A percentile compares a stretch with the other conserved stretches of the same genome.
These are phyloP conservation scores for Drosophila malerkotliana DNA, from an alignment of 1,140 invertebrate genomes.

Conservation along the genomic window DNA sequence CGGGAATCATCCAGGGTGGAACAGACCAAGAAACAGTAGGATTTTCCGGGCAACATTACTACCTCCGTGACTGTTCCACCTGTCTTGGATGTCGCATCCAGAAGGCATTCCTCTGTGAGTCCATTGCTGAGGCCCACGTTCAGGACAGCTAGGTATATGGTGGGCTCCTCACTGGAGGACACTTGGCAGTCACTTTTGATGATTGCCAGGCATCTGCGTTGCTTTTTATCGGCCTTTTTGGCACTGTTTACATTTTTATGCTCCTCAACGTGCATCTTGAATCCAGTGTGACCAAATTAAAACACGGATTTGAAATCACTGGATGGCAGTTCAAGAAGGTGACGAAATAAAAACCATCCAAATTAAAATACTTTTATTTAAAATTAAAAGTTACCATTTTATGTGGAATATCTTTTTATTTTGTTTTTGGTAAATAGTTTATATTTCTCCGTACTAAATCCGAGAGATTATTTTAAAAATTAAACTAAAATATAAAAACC, in stretches of 20 bases:
- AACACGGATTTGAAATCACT: not conserved
- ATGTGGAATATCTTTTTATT: not conserved
- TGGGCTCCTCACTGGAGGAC: slow-evolving; percentile 64
- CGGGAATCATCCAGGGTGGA: slow-evolving; percentile 84
- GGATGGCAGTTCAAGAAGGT: not conserved
- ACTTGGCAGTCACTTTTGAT: slow-evolving; percentile 66
- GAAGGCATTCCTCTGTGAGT: slow-evolving; percentile 87
- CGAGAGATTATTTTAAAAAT: too few relatives aligned
- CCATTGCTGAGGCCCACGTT: slow-evolving; percentile 92
- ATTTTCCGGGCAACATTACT: slow-evolving; percentile 89
- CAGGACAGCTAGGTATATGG: slow-evolving; percentile 54
- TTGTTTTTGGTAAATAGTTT: not conserved
- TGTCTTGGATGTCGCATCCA: slow-evolving; percentile 84
- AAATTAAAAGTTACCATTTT: not conserved
- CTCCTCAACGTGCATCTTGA: slow-evolving; percentile 52
- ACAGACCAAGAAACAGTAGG: slow-evolving; percentile 90
- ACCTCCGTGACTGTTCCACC: slow-evolving; percentile 86
- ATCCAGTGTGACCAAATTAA: slow-evolving; percentile 5
- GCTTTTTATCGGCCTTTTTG: slow-evolving; percentile 74
- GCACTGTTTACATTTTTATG: slow-evolving; percentile 65
- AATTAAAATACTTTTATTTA: not conserved
- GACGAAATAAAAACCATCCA: not conserved
- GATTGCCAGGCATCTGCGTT: slow-evolving; percentile 65
- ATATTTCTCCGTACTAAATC: too few relatives aligned
- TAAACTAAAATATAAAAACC: too few relatives aligned